Evolutionary conservation across 2,113 vertebrate species (phyloP), one percentile per base, ranked within the genome.

Genomic region (Rissa tridactyla): DNA sequence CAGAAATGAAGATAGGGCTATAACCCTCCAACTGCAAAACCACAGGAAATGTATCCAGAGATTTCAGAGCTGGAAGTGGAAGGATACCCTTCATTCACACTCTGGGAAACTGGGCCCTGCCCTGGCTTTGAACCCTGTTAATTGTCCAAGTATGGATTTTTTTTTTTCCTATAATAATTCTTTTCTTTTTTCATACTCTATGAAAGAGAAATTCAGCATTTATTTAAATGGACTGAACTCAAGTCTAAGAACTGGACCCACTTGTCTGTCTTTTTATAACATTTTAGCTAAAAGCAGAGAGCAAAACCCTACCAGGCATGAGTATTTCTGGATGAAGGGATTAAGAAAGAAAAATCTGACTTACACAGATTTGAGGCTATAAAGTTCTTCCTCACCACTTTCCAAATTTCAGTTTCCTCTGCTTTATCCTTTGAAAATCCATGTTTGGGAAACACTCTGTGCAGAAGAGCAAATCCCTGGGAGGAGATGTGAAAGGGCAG

Each of bases 21-120:
- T 68, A 96, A 88, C 79, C 60, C 47, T 92, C 64, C 68, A 73
- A 84, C 80, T 82, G 96, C 80, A 93, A 93, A 96, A 83, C 95
- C 82, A 88, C 76, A 95, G 86, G 92, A 92, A 93, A 94, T 15
- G 14, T 75, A 75, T 68, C 64, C 72, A 81, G 82, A 90, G 71
- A 88, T 86, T 93, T 83, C 55, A 78, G 79, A 85, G 66, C 68
- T 5, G 0, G 58, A 73, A 54, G 55, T 68, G 76, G 79, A 93
- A 95, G 79, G 92, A 93, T 55, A 93, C 22, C 55, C 46, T 94
- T 95, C 85, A 73, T 85, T 95, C 69, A 81, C 60, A 36, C 32
- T 71, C 65, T 47, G 51, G 66, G 52, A 93, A 91, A 76, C 42
- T 70, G 75, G 46, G 58, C 46, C 19, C 32, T 94, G 71, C 46